A percentile compares a stretch with the other conserved stretches of the same genome.
These are phyloP conservation scores for Ctenosaura bakeri DNA, from an alignment of 2,797 vertebrate species.

Conservation along the genomic window DNA sequence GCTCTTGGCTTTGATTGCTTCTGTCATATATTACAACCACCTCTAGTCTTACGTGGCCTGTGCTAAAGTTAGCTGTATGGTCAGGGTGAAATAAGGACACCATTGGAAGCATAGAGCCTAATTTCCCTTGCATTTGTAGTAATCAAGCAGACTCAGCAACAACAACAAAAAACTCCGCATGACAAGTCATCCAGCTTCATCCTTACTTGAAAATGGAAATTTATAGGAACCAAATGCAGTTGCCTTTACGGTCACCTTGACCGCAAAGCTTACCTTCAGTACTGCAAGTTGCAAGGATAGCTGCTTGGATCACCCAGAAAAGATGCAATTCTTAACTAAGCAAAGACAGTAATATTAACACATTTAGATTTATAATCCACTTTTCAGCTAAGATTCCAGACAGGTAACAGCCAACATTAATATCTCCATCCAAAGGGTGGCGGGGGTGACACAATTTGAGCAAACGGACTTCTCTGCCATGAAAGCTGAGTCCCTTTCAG, in stretches of 20 bases:
- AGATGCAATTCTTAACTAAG: background rate
- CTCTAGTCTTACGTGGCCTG: slow-evolving; percentile 8
- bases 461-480: background rate
- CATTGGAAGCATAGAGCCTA: background rate
- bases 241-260: background rate
- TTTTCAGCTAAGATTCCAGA: no score
- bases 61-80: background rate
- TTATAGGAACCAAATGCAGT: slow-evolving; percentile 1
- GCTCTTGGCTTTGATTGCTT: background rate
- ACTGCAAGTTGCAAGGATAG: background rate
- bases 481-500: background rate
- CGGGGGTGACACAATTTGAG: background rate
- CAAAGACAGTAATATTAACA: background rate
- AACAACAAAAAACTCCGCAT: rapidly evolving
- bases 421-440: no score
- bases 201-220: background rate
- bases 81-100: slow-evolving; percentile 41
- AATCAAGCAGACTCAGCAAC: background rate
- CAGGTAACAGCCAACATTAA: background rate
- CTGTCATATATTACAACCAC: background rate
- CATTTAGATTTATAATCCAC: slow-evolving; percentile 8
- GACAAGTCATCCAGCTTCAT: background rate
- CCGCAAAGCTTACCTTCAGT: background rate
- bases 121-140: slow-evolving; percentile 31
- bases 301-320: background rate